Evolutionary conservation across 2,888 invertebrate genomes (phyloP), one percentile per base, ranked within the genome.

Genomic region (Tipula confusa): DNA sequence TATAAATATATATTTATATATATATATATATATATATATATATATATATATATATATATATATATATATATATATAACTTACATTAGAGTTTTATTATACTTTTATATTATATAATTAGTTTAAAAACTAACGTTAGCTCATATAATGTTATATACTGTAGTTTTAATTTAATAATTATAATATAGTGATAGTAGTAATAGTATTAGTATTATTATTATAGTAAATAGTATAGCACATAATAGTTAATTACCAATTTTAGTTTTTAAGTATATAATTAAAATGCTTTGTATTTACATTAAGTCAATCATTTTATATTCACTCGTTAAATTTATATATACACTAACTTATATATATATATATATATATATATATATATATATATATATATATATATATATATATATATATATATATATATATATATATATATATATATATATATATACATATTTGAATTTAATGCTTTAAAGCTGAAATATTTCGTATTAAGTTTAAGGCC

Each of bases 401-500:
- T n/a, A n/a, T n/a, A n/a, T n/a, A n/a, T n/a, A n/a, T n/a, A 33
- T 33, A 33, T 33, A 9, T 33, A 33, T 9, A 11, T 33, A 2
- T 31, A 31, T 31, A 31, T 33, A 33, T 33, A 11, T 33, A 33
- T 6, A 6, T 33, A 33, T 9, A 9, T 33, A 33, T 33, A 33
- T n/a, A n/a, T n/a, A n/a, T n/a, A n/a, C n/a, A n/a, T n/a, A n/a
- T n/a, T n/a, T n/a, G n/a, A n/a, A n/a, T 33, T n/a, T n/a, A n/a
- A n/a, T n/a, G n/a, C n/a, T n/a, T n/a, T n/a, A n/a, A n/a, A n/a
- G n/a, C n/a, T n/a, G n/a, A n/a, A n/a, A n/a, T n/a, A n/a, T n/a
- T n/a, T n/a, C n/a, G n/a, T n/a, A n/a, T 64, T 64, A n/a, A 64
- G 64, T 64, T n/a, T n/a, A 24, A 64, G 64, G 64, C 64, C 64